These are phyloP conservation scores for Epinotia demarniana DNA, from an alignment of 2,888 invertebrate species.

Conservation along the genomic window DNA sequence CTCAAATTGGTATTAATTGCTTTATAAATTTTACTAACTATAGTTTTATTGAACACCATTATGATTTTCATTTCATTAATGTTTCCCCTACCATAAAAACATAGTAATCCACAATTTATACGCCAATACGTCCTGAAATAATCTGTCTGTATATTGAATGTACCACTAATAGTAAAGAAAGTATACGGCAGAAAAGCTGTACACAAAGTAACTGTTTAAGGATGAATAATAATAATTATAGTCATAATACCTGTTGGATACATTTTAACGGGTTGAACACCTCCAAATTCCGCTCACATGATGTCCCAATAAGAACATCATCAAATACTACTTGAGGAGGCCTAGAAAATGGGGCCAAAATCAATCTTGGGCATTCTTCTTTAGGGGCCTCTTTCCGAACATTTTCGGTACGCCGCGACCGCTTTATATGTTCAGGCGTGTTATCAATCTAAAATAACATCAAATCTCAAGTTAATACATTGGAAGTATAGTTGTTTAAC, in stretches of 20 bases:
- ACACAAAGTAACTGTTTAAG: no score
- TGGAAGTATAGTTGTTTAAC: not conserved
- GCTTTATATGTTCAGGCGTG: constrained; percentile 76
- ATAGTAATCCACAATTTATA: no score
- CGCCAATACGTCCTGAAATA: no score
- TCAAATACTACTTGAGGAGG: constrained; percentile 88
- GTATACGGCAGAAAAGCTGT: no score
- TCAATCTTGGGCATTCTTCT: constrained; percentile 80
- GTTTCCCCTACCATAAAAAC: no score
- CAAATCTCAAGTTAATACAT: constrained; percentile 12
- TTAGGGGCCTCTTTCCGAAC: constrained; percentile 62
- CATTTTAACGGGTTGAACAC: constrained; percentile 84
- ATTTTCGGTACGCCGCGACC: constrained; percentile 67
- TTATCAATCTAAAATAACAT: constrained; percentile 73
- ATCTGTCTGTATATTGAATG: no score
- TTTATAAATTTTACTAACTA: no score
- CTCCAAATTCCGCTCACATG: constrained; percentile 81
- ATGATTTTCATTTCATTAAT: no score
- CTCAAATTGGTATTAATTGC: no score
- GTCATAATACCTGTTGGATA: constrained; percentile 66
- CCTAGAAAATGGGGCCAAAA: constrained; percentile 87
- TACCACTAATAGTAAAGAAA: no score
- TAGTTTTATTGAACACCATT: no score
- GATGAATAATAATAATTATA: not conserved
- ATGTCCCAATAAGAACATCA: constrained; percentile 85